Base-by-base conservation (phyloP, 2,797 vertebrate genomes). In the Parambassis ranga region DNA sequence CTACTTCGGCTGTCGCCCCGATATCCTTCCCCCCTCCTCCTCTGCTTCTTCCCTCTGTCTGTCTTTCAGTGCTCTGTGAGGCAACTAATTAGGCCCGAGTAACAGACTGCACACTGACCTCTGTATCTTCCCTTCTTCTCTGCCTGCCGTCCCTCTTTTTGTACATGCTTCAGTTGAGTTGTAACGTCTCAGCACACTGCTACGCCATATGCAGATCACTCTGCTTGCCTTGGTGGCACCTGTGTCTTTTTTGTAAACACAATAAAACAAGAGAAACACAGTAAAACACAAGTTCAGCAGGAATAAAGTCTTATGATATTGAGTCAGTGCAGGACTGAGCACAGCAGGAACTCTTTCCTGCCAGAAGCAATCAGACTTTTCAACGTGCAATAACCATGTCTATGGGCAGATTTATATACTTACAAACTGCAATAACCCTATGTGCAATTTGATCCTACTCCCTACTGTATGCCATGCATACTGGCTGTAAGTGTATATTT, bases 21-120 rank as follows among this genome's bases (percentile, higher is more conserved):
- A n/a, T n/a, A n/a, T n/a, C n/a, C n/a, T n/a, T n/a, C n/a, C n/a
- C n/a, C n/a, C n/a, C n/a, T n/a, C n/a, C n/a, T 48, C 39, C 27
- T 8, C 36, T 43, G 20, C 55, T 22, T 38, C 36, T 32, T 23
- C 41, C 6, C 0, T 52, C 36, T 33, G 61, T 32, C 47, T 30
- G 27, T 52, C 28, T 70, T 14, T 5, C 27, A 59, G 47, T 60
- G 51, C 64, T 75, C 58, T 55, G 32, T 33, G 59, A 77, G 57
- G 38, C 35, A 63, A 27, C 66, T 70, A 53, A 81, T 82, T 75
- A 65, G 67, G 53, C 52, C 53, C n/a, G 5, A 55, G 65, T 20
- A 78, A 67, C 76, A 80, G 72, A 58, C 78, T 79, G 68, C 22
- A 31, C 35, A 19, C 52, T 67, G 63, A 65, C 76, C 73, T 69